Conservation (phyloP, 2,797 vertebrate species). For the Tympanoctomys barrerae region DNA sequence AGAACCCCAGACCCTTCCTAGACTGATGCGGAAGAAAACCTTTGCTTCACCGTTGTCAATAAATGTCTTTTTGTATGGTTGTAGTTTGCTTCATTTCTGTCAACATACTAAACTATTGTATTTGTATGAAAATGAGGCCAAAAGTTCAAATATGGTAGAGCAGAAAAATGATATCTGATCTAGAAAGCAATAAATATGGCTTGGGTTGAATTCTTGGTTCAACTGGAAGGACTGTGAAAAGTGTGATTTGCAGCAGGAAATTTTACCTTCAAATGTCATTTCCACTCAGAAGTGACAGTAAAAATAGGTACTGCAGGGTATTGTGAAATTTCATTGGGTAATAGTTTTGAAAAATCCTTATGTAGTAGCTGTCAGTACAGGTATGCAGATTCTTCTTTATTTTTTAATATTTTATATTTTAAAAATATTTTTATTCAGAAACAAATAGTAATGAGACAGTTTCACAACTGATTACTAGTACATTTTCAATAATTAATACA, state of each 20-base stretch:
- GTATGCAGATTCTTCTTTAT: not conserved
- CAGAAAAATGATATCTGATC: not conserved
- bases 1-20: not conserved
- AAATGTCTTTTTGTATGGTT: not conserved
- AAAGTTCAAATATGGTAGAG: not conserved
- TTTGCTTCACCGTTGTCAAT: not conserved
- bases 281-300: not conserved
- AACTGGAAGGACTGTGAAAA: not conserved
- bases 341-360: not conserved
- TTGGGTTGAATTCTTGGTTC: not conserved
- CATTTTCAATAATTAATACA: no score
- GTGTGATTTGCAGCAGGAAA: not conserved
- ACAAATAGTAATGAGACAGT: no score
- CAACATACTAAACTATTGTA: not conserved
- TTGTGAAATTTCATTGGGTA: not conserved
- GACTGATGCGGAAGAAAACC: not conserved
- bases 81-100: not conserved
- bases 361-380: not conserved
- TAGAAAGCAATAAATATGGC: not conserved
- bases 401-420: no score
- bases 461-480: no score
- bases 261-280: not conserved
- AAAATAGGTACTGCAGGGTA: not conserved
- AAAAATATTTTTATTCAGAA: no score
- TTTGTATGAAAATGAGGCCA: slow-evolving; percentile 13